These are phyloP conservation scores for Panulirus ornatus DNA, from an alignment of 1,140 invertebrate genomes.

Conservation along the genomic window DNA sequence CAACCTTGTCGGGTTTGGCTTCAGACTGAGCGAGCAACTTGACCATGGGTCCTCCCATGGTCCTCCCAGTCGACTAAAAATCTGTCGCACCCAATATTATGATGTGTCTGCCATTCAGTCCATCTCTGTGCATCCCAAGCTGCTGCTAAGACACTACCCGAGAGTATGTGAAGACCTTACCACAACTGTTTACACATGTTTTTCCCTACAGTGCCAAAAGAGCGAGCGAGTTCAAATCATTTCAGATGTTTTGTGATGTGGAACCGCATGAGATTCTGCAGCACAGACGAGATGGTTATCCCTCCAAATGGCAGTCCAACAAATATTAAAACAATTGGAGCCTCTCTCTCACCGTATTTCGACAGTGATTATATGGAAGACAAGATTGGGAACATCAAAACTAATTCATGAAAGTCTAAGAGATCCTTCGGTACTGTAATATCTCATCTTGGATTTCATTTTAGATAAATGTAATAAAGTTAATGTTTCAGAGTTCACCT, in stretches of 20 bases:
- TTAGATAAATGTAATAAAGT: neutral
- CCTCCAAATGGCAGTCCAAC: neutral
- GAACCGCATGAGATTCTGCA: constrained; percentile 3
- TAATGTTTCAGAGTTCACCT: neutral
- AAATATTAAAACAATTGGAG: constrained; percentile 12
- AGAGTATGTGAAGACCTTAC: neutral
- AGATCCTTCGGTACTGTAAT: neutral
- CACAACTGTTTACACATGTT: neutral
- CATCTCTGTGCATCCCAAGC: no score
- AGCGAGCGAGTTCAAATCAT: neutral
- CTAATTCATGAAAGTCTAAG: neutral
- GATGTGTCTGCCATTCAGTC: no score
- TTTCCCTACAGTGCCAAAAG: constrained; percentile 12
- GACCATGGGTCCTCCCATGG: no score
- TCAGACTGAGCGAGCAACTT: no score
- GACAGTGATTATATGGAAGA: neutral
- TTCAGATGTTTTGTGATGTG: neutral
- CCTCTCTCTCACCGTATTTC: constrained; percentile 13
- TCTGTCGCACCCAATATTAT: no score
- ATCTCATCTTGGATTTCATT: neutral
- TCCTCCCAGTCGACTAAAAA: no score
- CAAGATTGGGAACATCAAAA: neutral
- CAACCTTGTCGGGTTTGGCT: no score
- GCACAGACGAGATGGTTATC: constrained; percentile 17
- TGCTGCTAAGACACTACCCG: neutral